Evolutionary conservation across 1,140 invertebrate species (phyloP), one percentile per base, ranked within the genome.

Genomic region (Drosophila quadrilineata): DNA sequence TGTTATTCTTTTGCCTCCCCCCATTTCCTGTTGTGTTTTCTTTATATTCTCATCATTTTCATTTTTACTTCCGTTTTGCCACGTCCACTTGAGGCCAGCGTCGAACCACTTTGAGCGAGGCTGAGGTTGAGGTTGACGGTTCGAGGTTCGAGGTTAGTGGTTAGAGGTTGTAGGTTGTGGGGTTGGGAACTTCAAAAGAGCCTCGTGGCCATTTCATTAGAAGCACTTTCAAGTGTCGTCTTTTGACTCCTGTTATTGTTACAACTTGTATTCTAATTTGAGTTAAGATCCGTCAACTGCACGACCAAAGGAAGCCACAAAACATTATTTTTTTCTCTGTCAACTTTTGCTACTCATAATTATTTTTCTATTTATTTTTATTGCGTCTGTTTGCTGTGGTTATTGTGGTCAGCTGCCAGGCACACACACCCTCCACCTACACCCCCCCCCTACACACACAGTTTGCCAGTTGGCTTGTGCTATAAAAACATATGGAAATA

Each of bases 41-140:
- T n/a, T n/a, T n/a, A n/a, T n/a, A n/a, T 84, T 84, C 76, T 76
- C 77, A 80, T 84, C 82, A 84, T 80, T 76, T 80, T 56, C 71
- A 63, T n/a, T 71, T 75, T 54, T 53, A 57, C 75, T 79, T 79
- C 75, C 75, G 75, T 70, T 80, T 29, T n/a, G n/a, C n/a, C n/a
- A n/a, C 24, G 24, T 46, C 22, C 57, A 59, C 52, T 77, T 73
- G 53, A n/a, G n/a, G n/a, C n/a, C n/a, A n/a, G n/a, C n/a, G n/a
- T n/a, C n/a, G n/a, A n/a, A n/a, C n/a, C n/a, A n/a, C n/a, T n/a
- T n/a, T n/a, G n/a, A n/a, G n/a, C n/a, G n/a, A n/a, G n/a, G n/a
- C n/a, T n/a, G n/a, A n/a, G n/a, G n/a, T n/a, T n/a, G n/a, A n/a
- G n/a, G n/a, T n/a, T n/a, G n/a, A n/a, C n/a, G n/a, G n/a, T n/a